Evolutionary conservation across 2,888 invertebrate species (phyloP).

Genomic region (Ophion ventricosus): DNA sequence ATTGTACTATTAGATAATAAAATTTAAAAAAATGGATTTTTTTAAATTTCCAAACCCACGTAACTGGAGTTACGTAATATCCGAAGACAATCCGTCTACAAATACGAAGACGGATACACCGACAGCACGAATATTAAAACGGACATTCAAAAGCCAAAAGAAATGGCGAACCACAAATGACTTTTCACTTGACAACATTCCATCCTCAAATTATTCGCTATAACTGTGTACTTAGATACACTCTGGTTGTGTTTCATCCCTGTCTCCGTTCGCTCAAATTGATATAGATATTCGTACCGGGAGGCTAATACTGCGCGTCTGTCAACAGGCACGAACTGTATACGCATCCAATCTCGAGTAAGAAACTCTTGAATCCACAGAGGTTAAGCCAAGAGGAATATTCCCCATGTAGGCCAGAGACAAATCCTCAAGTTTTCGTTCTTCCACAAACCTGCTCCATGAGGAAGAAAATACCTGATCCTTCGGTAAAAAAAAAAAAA

Average conservation of each 20-base stretch:
- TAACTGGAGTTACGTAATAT: no score
- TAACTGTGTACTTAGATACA: constrained; percentile 40
- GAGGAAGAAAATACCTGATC: not conserved
- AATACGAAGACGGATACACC: not conserved
- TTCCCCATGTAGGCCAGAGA: constrained; percentile 17
- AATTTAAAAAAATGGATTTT: no score
- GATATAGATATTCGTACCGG: constrained; percentile 18
- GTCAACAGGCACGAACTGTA: constrained; percentile 49
- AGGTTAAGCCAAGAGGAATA: constrained; percentile 19
- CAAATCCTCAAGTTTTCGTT: constrained; percentile 11
- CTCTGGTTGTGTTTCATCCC: constrained; percentile 30
- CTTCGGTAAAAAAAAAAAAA: not conserved
- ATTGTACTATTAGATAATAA: no score
- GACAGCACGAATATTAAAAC: constrained; percentile 13
- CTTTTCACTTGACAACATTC: constrained; percentile 49
- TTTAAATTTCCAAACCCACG: no score
- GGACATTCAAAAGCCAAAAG: constrained; percentile 18
- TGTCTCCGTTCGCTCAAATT: constrained; percentile 33
- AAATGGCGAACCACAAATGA: constrained; percentile 27
- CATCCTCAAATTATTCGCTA: constrained; percentile 44
- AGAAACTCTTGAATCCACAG: constrained; percentile 50
- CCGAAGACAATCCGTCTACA: no score
- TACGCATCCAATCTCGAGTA: constrained; percentile 16
- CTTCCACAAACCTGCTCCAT: not conserved
- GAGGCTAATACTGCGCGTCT: constrained; percentile 54